Evolutionary conservation across 2,888 invertebrate species (phyloP), one percentile per base, ranked within the genome.

Genomic region (Pollenia angustigena): DNA sequence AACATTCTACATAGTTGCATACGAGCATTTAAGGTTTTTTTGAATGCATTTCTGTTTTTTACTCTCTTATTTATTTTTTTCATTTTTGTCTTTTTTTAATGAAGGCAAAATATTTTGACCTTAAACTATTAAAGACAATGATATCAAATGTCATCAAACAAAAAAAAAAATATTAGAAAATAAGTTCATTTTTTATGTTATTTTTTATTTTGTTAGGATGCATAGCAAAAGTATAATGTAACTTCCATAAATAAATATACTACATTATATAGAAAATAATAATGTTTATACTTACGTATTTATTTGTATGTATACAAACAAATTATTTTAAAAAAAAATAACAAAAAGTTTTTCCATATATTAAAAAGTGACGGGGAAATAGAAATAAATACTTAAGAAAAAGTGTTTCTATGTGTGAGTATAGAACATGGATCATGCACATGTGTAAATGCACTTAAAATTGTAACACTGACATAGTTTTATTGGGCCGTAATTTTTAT

Each of bases 391-490:
- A 54, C 52, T 42, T 48, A 44, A 60, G 74, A 75, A 81, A 80
- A 68, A 60, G 74, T 76, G 44, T 74, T 74, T 74, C 16, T 48
- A 62, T 76, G 44, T 32, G 46, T 48, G 14, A 88, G 42, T 66
- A 52, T 40, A 60, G 56, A 74, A 50, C 40, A 32, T 83, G 89
- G 82, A 89, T 88, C 90, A 32, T 32, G 32, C 32, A 32, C 32
- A 91, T 91, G 89, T 90, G 91, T 84, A 90, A 90, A 91, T 90
- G 88, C 89, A 90, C 89, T 91, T 90, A 90, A 75, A 90, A 89
- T 23, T 91, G 90, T 90, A 89, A 89, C 89, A 91, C 90, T 91
- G 91, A 91, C 92, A 92, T 86, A 91, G 86, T 85, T 91, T 85
- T 40, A 62, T n/a, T 62, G 54, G 54, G 12, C 54, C 23, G 40